Conservation (phyloP, 2,797 vertebrate genomes). For the Mergus octosetaceus region DNA sequence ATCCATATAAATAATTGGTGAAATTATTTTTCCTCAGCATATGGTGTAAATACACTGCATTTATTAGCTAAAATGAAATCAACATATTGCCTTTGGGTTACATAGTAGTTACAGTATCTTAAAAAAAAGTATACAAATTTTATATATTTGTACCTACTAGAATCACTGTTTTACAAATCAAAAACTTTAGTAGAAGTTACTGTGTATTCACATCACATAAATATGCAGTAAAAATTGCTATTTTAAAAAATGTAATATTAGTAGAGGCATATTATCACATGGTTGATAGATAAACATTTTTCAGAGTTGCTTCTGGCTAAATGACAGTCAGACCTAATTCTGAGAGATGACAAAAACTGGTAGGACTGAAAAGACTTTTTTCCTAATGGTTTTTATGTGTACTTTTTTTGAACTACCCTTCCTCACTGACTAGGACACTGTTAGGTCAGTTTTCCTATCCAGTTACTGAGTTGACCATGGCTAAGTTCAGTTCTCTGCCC, state of each 20-base stretch:
- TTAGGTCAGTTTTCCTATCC: rapidly evolving
- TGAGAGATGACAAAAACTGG: neutral
- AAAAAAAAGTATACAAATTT: neutral
- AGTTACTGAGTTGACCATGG: neutral
- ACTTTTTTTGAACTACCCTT: neutral
- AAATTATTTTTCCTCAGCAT: neutral
- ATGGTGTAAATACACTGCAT: neutral
- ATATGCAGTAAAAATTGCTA: neutral
- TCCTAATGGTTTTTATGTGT: neutral
- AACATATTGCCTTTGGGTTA: neutral
- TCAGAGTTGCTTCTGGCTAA: neutral
- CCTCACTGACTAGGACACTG: neutral
- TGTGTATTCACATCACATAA: neutral
- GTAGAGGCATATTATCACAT: neutral
- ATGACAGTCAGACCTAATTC: neutral
- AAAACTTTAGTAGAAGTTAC: neutral
- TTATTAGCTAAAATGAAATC: neutral
- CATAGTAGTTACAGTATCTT: neutral
- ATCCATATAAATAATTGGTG: neutral
- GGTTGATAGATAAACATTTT: neutral
- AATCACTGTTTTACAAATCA: neutral
- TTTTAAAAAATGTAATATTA: neutral
- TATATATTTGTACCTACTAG: neutral
- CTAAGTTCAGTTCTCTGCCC: neutral
- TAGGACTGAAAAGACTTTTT: neutral